Evolutionary conservation across 2,797 vertebrate species (phyloP).

Genomic region (Fundulus diaphanus): DNA sequence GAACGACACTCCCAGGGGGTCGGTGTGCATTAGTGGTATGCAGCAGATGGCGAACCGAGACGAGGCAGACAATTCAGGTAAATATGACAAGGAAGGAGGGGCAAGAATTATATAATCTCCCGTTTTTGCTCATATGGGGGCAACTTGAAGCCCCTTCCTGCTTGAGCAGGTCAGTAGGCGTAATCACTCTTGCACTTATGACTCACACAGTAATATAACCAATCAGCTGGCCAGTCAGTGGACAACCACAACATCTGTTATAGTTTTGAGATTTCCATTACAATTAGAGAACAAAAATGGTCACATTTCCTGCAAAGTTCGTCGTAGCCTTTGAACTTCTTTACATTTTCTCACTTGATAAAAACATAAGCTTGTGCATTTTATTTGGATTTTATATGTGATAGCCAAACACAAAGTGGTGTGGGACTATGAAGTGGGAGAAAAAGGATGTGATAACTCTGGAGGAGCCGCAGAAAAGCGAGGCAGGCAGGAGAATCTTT

Average conservation of each 20-base stretch:
- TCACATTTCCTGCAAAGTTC: constrained; percentile 1
- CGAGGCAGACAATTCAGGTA: constrained; percentile 65
- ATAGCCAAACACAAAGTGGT: background rate
- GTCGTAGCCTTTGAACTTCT: background rate
- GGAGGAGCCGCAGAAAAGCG: too few relatives aligned
- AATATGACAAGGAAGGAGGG: constrained; percentile 47
- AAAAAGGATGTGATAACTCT: background rate
- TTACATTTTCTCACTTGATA: background rate
- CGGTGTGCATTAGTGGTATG: constrained; percentile 49
- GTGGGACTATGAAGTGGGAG: background rate
- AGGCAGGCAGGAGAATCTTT: too few relatives aligned
- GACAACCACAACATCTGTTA: background rate
- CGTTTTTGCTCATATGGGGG: constrained; percentile 16
- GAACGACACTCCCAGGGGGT: constrained; percentile 47
- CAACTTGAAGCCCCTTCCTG: constrained; percentile 19
- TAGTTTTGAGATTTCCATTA: background rate
- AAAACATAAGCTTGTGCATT: background rate
- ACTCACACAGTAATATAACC: background rate
- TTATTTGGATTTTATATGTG: background rate
- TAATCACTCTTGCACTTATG: background rate
- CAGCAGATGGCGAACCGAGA: constrained; percentile 70
- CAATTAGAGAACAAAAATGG: constrained; percentile 7
- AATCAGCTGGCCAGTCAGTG: too few relatives aligned
- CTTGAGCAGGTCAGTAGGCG: background rate
- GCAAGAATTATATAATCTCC: constrained; percentile 46